phyloP scores from a whole-genome alignment of 2,888 invertebrate genomes.

The Halictus quadricinctus region DNA sequence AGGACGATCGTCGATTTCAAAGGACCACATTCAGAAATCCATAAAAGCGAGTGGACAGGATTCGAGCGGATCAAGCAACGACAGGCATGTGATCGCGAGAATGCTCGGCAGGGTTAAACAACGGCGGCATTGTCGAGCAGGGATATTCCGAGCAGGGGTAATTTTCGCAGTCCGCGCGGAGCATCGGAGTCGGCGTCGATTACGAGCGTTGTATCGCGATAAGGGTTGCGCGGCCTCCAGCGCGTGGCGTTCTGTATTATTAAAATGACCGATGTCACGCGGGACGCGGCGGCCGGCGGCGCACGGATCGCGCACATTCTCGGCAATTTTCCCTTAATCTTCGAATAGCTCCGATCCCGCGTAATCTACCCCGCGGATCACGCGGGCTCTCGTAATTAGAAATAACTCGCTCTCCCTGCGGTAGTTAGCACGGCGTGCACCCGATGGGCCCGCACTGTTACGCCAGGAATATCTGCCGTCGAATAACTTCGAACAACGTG shows the following conservation, averaged over 20 bases:
- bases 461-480: constrained; percentile 63
- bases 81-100: not conserved
- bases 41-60: not conserved
- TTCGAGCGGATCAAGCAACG: not conserved
- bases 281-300: not conserved
- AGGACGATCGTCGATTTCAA: not conserved
- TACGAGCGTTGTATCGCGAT: constrained; percentile 7
- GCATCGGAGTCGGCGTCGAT: not conserved
- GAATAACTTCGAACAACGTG: constrained; percentile 67
- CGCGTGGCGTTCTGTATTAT: constrained; percentile 17
- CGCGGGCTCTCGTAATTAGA: constrained; percentile 56
- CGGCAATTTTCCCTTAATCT: constrained; percentile 42
- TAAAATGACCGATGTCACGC: constrained; percentile 40
- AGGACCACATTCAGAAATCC: not conserved
- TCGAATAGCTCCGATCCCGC: constrained; percentile 34
- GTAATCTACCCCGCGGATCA: constrained; percentile 48
- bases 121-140: not conserved
- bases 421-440: constrained; percentile 26
- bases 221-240: not conserved
- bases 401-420: constrained; percentile 42
- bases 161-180: not conserved
- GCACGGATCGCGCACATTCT: constrained; percentile 6
- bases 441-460: constrained; percentile 19
- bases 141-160: not conserved
- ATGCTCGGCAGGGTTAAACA: not conserved